phyloP scores from a whole-genome alignment of 1,140 invertebrate species.

The Drosophila truncata region DNA sequence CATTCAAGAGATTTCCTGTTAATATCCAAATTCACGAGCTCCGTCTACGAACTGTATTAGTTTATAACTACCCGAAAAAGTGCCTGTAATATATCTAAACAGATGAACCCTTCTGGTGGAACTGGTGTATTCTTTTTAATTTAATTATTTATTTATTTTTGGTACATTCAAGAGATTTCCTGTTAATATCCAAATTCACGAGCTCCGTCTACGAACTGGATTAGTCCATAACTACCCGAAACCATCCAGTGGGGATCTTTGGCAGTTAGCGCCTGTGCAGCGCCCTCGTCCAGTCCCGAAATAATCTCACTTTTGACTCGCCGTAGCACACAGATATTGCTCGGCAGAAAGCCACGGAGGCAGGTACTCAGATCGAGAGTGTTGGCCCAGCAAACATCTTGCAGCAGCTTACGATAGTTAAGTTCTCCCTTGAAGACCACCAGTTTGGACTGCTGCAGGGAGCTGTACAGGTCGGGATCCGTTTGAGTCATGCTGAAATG shows the following conservation, averaged over 20 bases:
- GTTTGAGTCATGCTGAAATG: slow-evolving; percentile 90
- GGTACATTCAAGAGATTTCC: slow-evolving; percentile 12
- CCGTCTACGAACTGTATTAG: too few relatives aligned
- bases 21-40: too few relatives aligned
- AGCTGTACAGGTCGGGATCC: slow-evolving; percentile 90
- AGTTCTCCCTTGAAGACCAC: slow-evolving; percentile 98
- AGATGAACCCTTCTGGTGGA: too few relatives aligned
- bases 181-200: slow-evolving; percentile 67
- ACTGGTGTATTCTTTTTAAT: too few relatives aligned
- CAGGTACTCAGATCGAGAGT: slow-evolving; percentile 89
- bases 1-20: too few relatives aligned
- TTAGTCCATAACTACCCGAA: slow-evolving; percentile 92
- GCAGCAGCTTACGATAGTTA: slow-evolving; percentile 97
- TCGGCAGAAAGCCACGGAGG: slow-evolving; percentile 93
- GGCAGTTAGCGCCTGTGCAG: slow-evolving; percentile 87
- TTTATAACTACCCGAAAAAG: too few relatives aligned
- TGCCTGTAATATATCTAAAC: too few relatives aligned
- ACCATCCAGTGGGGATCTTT: slow-evolving; percentile 93
- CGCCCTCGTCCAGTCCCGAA: slow-evolving; percentile 90
- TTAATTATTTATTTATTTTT: slow-evolving; percentile 9
- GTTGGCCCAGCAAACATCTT: slow-evolving; percentile 94
- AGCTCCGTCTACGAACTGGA: slow-evolving; percentile 71
- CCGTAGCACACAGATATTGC: slow-evolving; percentile 91
- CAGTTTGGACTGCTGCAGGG: slow-evolving; percentile 89
- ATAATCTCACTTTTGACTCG: slow-evolving; percentile 97